A percentile compares a stretch with the other conserved stretches of the same genome.
phyloP scores from a whole-genome alignment of 2,797 vertebrate genomes.

The Neopelma chrysocephalum region DNA sequence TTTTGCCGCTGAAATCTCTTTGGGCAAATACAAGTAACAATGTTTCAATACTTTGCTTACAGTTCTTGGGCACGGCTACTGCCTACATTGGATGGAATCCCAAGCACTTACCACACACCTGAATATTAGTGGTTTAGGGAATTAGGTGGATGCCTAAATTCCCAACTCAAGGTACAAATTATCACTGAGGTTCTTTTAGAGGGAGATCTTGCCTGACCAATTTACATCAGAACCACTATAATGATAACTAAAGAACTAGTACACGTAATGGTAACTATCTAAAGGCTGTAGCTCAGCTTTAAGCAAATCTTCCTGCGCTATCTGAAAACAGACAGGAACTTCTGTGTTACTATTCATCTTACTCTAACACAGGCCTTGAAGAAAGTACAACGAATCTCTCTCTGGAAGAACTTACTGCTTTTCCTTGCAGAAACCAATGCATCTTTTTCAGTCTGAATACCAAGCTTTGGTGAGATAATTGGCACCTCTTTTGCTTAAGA shows the following conservation, averaged over 20 bases:
- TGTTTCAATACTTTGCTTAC: neutral
- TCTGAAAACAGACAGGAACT: neutral
- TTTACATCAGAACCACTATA: neutral
- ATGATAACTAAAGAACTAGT: neutral
- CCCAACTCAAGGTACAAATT: neutral
- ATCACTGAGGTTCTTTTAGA: neutral
- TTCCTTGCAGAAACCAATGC: neutral
- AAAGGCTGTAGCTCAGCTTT: neutral
- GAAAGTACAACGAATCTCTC: neutral
- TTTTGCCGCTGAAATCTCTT: neutral
- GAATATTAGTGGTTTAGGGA: neutral
- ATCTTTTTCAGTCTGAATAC: neutral
- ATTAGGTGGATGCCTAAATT: neutral
- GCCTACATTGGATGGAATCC: neutral
- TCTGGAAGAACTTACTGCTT: neutral
- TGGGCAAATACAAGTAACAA: neutral
- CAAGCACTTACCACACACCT: neutral
- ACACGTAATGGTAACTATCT: neutral
- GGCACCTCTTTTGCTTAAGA: neutral
- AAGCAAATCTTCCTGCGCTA: neutral
- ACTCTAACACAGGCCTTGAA: neutral
- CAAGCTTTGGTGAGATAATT: slow-evolving; percentile 5
- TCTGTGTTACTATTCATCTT: neutral
- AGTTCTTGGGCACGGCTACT: neutral
- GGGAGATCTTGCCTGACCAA: neutral